These are phyloP conservation scores for Epinephelus fuscoguttatus DNA, from an alignment of 2,113 vertebrate species.

Conservation along the genomic window DNA sequence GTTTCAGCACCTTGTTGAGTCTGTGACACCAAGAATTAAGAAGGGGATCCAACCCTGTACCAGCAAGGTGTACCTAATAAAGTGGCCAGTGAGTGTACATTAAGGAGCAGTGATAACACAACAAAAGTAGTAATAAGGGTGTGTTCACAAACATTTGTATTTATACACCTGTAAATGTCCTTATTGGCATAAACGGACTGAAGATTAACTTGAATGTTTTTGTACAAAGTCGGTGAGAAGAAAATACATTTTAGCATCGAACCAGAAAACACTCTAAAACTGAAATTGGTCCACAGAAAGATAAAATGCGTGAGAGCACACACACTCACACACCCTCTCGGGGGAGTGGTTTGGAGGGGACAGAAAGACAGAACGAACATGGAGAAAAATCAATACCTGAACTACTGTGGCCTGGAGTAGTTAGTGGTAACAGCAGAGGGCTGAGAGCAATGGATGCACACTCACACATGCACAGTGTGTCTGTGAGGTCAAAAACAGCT, in stretches of 20 bases:
- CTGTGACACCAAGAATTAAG: too few relatives aligned
- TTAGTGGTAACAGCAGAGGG: conserved; percentile 57
- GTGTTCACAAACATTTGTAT: neutral
- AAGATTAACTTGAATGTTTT: neutral
- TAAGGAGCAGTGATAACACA: too few relatives aligned
- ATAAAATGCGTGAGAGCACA: neutral
- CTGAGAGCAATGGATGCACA: conserved; percentile 35
- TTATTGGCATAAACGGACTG: neutral
- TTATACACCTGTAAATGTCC: neutral
- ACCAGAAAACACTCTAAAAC: neutral
- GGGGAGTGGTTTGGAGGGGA: conserved; percentile 38
- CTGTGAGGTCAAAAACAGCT: conserved; percentile 51
- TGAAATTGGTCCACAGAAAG: conserved; percentile 5
- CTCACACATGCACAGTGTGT: neutral
- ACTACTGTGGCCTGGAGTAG: conserved; percentile 65
- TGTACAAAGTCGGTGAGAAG: neutral
- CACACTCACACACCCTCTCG: conserved; percentile 8
- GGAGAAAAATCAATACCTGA: conserved; percentile 70
- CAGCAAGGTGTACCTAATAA: too few relatives aligned
- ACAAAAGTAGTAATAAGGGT: too few relatives aligned
- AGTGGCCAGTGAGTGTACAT: too few relatives aligned
- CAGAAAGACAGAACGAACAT: conserved; percentile 50
- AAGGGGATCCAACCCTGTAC: too few relatives aligned
- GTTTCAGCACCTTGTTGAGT: too few relatives aligned
- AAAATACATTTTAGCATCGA: conserved; percentile 3